phyloP scores from a whole-genome alignment of 1,140 invertebrate genomes.

The Thaumatotibia leucotreta region DNA sequence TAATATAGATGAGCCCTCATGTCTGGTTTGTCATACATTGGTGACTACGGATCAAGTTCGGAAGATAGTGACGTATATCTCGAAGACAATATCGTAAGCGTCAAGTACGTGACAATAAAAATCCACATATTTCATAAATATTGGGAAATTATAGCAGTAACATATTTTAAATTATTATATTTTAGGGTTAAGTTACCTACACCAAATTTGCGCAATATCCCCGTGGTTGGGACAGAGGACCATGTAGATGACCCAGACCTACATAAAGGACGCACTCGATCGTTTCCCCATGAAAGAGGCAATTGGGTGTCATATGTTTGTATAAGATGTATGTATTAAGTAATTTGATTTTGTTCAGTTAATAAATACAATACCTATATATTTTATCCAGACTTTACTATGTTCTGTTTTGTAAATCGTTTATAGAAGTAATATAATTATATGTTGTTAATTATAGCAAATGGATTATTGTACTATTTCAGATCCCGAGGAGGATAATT shows the following conservation, averaged over 20 bases:
- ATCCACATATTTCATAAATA: not conserved
- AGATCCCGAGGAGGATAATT: constrained; percentile 43
- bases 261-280: constrained; percentile 81
- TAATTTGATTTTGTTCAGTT: too few species aligned
- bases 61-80: constrained; percentile 35
- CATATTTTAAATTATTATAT: too few species aligned
- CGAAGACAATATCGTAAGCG: constrained; percentile 15
- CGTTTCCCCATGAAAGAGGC: constrained; percentile 86
- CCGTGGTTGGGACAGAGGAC: constrained; percentile 33
- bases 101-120: constrained; percentile 3
- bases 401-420: too few species aligned
- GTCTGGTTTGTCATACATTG: constrained; percentile 46
- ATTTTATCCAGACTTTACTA: too few species aligned
- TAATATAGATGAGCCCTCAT: constrained; percentile 20
- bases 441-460: not conserved
- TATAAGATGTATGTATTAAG: constrained; percentile 80
- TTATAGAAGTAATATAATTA: too few species aligned
- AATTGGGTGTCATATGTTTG: constrained; percentile 89
- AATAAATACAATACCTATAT: too few species aligned
- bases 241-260: constrained; percentile 77
- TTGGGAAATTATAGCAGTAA: too few species aligned
- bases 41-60: constrained; percentile 43
- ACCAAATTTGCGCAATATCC: constrained; percentile 47
- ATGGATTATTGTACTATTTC: constrained; percentile 26
- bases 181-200: constrained; percentile 48